Evolutionary conservation across 2,888 invertebrate genomes (phyloP), one percentile per base, ranked within the genome.

Genomic region (Cantharis nigra): DNA sequence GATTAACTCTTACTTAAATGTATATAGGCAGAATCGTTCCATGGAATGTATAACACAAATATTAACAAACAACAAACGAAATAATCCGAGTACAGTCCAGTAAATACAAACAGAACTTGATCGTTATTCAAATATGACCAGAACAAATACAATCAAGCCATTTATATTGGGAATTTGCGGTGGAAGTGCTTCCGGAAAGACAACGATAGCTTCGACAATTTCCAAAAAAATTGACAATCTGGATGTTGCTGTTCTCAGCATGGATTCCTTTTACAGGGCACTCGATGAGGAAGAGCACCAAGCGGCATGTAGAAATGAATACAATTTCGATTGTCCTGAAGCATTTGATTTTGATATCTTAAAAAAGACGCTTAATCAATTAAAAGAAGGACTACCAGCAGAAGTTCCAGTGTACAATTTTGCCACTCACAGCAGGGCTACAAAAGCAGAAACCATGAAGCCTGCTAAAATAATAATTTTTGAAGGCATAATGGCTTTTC

Each of bases 181-280:
- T 79, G 99, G 99, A 9, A 98, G 98, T 88, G 99, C 99, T 0
- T 98, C 98, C 2, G 99, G 99, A 3, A 99, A 99, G 89, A 99
- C 99, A 0, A 99, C 99, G 0, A 99, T 98, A 0, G 98, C 99
- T 3, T 95, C 96, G 79, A 97, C 97, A 91, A 99, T 99, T 75
- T 97, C 97, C 83, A 96, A 96, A 91, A 94, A 94, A 85, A 91
- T 99, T 33, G 97, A 98, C 89, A 97, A 99, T 82, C 98, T 98
- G 5, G 99, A 99, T 99, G 99, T 99, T 75, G 98, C 98, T 9
- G 91, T 99, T 62, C 92, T 97, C 83, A 97, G 97, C 85, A 97
- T 99, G 98, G 99, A 99, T 89, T 98, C 98, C 1, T 99, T 99
- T 89, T 99, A 99, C 87, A 99, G 98, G 93, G 98, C 97, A 83